Conservation (phyloP, 2,797 vertebrate genomes). For the Poeciliopsis infans region DNA sequence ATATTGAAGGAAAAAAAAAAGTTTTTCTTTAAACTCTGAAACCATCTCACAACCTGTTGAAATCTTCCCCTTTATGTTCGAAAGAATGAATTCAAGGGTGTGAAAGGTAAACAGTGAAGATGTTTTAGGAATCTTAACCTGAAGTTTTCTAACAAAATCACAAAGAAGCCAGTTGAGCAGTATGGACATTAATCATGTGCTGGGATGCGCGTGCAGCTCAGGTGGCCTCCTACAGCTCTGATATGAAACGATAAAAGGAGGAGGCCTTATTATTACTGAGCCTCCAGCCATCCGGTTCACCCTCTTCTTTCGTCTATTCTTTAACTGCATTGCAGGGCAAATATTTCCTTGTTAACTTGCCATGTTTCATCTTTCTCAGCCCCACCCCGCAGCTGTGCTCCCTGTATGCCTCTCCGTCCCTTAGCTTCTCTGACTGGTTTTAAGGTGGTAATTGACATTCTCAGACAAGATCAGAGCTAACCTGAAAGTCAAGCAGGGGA, state of each 20-base stretch:
- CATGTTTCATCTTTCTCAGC: constrained; percentile 41
- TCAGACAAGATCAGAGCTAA: constrained; percentile 79
- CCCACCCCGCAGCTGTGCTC: not conserved
- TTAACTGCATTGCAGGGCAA: constrained; percentile 43
- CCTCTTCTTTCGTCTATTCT: constrained; percentile 34
- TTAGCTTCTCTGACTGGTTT: constrained; percentile 54
- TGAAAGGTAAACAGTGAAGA: not conserved
- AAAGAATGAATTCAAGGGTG: not conserved
- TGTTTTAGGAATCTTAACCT: not conserved
- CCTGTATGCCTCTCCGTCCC: not conserved
- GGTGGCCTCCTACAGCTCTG: constrained; percentile 21
- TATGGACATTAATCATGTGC: constrained; percentile 5
- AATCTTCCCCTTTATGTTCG: not conserved
- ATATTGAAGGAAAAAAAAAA: not conserved
- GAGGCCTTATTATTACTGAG: constrained; percentile 54
- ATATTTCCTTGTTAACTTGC: constrained; percentile 53
- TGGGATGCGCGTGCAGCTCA: constrained; percentile 2
- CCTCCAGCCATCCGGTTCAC: constrained; percentile 27
- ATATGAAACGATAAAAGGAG: constrained; percentile 32
- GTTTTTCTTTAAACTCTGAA: not conserved
- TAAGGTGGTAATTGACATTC: constrained; percentile 82
- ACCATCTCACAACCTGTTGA: not conserved
- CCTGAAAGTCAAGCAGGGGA: constrained; percentile 70
- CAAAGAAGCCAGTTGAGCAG: not conserved
- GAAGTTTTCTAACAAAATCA: not conserved